These are phyloP conservation scores for Apis dorsata DNA, from an alignment of 1,140 invertebrate species.

Conservation along the genomic window DNA sequence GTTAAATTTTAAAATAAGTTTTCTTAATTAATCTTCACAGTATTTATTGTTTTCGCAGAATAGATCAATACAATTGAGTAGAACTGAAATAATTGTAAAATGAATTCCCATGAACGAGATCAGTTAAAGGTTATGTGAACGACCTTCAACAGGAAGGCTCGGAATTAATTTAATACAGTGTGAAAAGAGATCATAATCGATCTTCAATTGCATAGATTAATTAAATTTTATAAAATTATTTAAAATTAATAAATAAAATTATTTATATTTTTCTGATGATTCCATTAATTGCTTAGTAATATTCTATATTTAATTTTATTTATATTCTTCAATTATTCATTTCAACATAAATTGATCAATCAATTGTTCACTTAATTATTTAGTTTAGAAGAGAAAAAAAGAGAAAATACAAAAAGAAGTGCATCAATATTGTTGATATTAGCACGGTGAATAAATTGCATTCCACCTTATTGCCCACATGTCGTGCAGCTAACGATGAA, in stretches of 20 bases:
- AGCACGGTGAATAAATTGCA: slow-evolving; percentile 40
- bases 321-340: too few species aligned
- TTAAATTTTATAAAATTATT: background rate
- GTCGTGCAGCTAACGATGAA: slow-evolving; percentile 53
- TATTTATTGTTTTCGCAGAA: background rate
- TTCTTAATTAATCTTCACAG: background rate
- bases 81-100: background rate
- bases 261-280: background rate
- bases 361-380: background rate
- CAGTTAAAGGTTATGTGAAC: slow-evolving; percentile 26
- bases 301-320: too few species aligned
- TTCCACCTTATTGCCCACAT: slow-evolving; percentile 52
- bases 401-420: background rate
- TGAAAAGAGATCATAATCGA: slow-evolving; percentile 8
- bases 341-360: too few species aligned
- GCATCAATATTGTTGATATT: background rate
- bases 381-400: background rate
- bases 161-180: slow-evolving; percentile 41
- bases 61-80: slow-evolving; percentile 11
- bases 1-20: too few species aligned
- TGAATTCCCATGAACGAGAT: slow-evolving; percentile 27
- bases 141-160: slow-evolving; percentile 33
- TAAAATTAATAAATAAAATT: too few species aligned
- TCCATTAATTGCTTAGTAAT: background rate
- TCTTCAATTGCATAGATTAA: background rate